phyloP scores from a whole-genome alignment of 2,113 vertebrate species.

The Macaca mulatta region DNA sequence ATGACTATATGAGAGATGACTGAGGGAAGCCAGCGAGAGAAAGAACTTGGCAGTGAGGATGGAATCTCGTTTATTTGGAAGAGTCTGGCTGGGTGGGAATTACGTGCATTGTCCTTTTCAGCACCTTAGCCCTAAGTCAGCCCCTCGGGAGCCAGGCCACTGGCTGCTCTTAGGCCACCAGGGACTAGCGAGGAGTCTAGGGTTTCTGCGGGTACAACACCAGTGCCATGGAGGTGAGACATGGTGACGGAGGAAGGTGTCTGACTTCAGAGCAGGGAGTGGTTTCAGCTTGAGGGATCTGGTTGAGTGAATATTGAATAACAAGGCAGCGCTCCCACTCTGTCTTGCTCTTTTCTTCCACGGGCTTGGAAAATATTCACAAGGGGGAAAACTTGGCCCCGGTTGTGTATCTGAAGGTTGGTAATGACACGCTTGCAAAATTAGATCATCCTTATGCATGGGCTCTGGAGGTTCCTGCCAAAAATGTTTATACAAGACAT shows the following conservation, averaged over 20 bases:
- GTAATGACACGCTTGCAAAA: constrained; percentile 77
- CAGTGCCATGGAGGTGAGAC: not conserved
- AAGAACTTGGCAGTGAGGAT: not conserved
- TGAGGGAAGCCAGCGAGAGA: not conserved
- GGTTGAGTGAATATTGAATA: not conserved
- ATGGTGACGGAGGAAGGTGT: not conserved
- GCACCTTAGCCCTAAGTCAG: not conserved
- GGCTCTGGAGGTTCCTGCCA: constrained; percentile 59
- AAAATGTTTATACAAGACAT: constrained; percentile 59
- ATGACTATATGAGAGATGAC: not conserved
- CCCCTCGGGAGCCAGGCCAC: not conserved
- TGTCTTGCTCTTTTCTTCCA: constrained; percentile 63
- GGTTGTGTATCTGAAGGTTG: constrained; percentile 62
- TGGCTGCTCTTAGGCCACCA: not conserved
- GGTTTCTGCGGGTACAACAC: not conserved
- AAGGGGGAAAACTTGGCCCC: constrained; percentile 64
- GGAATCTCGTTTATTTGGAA: not conserved
- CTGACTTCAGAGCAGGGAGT: not conserved
- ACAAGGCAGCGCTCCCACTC: not conserved
- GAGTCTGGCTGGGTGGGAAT: not conserved
- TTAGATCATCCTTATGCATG: constrained; percentile 76
- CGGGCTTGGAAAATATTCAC: constrained; percentile 72
- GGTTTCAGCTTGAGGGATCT: not conserved
- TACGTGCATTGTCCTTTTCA: not conserved
- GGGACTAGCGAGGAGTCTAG: not conserved